Base-by-base conservation (phyloP, 2,888 invertebrate species). In the Athalia cordata region DNA sequence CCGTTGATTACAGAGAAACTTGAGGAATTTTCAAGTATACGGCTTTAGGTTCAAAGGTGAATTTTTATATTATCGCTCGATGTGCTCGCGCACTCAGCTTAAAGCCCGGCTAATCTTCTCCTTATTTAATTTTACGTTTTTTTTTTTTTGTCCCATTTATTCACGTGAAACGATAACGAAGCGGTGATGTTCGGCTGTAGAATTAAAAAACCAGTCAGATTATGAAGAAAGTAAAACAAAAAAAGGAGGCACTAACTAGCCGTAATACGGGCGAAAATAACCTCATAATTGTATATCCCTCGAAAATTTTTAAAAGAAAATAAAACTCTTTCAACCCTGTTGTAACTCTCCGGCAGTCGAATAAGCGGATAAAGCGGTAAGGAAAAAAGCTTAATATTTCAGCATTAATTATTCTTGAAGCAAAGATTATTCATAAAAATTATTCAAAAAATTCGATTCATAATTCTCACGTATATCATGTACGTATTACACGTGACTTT, bases 131-230 rank as follows among this genome's bases (percentile, higher is more conserved):
- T 55, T 55, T n/a, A n/a, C n/a, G n/a, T n/a, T n/a, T n/a, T n/a
- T n/a, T n/a, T n/a, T n/a, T n/a, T n/a, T n/a, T n/a, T n/a, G n/a
- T n/a, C n/a, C n/a, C n/a, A 52, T 43, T 52, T 11, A 52, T 68
- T 52, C 68, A 29, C 15, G 29, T 9, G 68, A 45, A 68, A 68
- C 68, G 52, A 68, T 68, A 52, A 68, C 50, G 68, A 52, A 52
- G 52, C 55, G 55, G 55, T 11, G 7, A 50, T 29, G 15, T n/a
- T n/a, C 8, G 13, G 65, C 47, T 66, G 8, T 29, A 49, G 66
- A 29, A 15, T 8, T 66, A 13, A 66, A 13, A 15, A 49, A 13
- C 49, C 11, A 47, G 66, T 66, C 49, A 49, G 15, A 49, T 66
- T 49, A 49, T 66, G 47, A 66, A 59, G 59, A 49, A 49, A 29